These are phyloP conservation scores for Vanessa tameamea DNA, from an alignment of 1,140 invertebrate species.

Conservation along the genomic window DNA sequence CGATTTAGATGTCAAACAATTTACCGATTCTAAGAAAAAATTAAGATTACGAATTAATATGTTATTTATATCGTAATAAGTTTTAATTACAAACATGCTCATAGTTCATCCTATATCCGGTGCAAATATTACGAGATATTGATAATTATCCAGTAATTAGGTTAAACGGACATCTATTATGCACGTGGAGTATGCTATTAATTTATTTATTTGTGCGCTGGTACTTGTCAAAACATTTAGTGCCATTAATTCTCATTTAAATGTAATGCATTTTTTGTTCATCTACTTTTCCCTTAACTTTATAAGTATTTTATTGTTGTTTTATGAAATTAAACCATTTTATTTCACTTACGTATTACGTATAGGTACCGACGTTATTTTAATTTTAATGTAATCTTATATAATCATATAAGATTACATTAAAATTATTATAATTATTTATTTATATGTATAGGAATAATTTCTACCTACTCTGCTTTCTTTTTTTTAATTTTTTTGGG, in stretches of 20 bases:
- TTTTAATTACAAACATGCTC: neutral
- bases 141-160: conserved; percentile 22
- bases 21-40: neutral
- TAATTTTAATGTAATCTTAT: too few relatives aligned
- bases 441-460: too few relatives aligned
- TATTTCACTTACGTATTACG: too few relatives aligned
- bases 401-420: too few relatives aligned
- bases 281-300: neutral
- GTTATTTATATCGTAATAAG: neutral
- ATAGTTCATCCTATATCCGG: conserved; percentile 24
- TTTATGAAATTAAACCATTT: too few relatives aligned
- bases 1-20: too few relatives aligned
- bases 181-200: conserved; percentile 27
- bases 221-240: conserved; percentile 1
- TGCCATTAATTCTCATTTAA: neutral
- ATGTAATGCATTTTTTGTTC: neutral
- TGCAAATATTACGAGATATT: conserved; percentile 23
- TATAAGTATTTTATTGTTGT: neutral
- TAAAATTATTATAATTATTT: too few relatives aligned
- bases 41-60: neutral
- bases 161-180: conserved; percentile 28
- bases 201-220: conserved; percentile 18
- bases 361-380: too few relatives aligned
- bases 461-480: too few relatives aligned
- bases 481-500: too few relatives aligned